Conservation (phyloP, 2,797 vertebrate genomes). For the Helarctos malayanus region DNA sequence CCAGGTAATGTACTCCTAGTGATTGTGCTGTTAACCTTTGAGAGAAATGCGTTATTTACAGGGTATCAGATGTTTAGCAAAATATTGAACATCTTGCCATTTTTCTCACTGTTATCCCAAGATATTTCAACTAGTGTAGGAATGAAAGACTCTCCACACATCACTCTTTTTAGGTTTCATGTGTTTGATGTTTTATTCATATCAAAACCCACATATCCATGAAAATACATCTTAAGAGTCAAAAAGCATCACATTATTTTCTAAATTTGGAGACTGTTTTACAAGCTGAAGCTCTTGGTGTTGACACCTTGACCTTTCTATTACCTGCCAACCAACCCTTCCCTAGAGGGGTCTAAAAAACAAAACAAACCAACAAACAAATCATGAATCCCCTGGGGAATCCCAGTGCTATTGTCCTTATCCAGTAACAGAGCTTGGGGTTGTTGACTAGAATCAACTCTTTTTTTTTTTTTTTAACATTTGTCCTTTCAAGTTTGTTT, state of each 20-base stretch:
- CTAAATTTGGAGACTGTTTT: not conserved
- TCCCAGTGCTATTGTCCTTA: not conserved
- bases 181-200: conserved; percentile 58
- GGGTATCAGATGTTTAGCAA: not conserved
- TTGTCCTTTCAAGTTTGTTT: conserved; percentile 41
- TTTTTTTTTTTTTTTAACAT: conserved; percentile 27
- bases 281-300: not conserved
- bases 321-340: not conserved
- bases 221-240: conserved; percentile 31
- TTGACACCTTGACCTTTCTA: conserved; percentile 21
- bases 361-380: not conserved
- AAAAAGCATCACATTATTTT: conserved; percentile 35
- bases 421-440: not conserved
- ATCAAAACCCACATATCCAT: not conserved
- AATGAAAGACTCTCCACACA: conserved; percentile 19
- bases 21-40: not conserved
- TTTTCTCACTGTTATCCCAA: conserved; percentile 43
- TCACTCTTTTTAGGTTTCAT: not conserved
- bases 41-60: not conserved
- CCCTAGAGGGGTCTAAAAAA: not conserved
- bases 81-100: conserved; percentile 39
- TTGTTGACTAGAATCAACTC: conserved; percentile 11
- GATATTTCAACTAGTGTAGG: not conserved
- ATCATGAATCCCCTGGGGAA: not conserved
- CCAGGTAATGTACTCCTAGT: not conserved